phyloP scores from a whole-genome alignment of 2,888 invertebrate species.

The Apodemia hepburni region DNA sequence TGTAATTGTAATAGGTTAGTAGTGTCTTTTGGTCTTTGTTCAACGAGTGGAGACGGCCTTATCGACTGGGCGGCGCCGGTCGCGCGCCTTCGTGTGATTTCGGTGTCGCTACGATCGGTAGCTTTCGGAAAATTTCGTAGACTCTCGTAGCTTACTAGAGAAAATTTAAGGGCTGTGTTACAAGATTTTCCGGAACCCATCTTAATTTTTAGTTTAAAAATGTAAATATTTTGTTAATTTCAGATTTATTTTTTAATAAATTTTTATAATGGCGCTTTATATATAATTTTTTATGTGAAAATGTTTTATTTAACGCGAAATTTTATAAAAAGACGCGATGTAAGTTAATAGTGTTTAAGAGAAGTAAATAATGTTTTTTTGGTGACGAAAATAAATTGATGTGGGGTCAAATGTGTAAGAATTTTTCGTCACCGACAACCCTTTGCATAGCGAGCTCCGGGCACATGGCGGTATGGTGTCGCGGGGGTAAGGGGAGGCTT shows the following conservation, averaged over 20 bases:
- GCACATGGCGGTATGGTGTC: slow-evolving; percentile 58
- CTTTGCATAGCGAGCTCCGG: slow-evolving; percentile 58
- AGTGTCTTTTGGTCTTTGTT: slow-evolving; percentile 70
- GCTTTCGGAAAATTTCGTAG: slow-evolving; percentile 50
- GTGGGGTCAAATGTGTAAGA: slow-evolving; percentile 36
- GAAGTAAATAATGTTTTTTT: background rate
- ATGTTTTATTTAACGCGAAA: slow-evolving; percentile 6
- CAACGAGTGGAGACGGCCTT: slow-evolving; percentile 74
- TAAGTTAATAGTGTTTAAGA: background rate
- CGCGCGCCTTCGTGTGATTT: slow-evolving; percentile 53
- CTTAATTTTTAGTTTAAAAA: background rate
- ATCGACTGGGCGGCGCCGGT: slow-evolving; percentile 80
- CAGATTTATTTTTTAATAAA: background rate
- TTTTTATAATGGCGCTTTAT: background rate
- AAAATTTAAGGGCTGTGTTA: slow-evolving; percentile 75
- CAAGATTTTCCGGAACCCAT: slow-evolving; percentile 45
- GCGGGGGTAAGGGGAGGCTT: slow-evolving; percentile 46
- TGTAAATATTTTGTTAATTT: background rate
- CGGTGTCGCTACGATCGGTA: slow-evolving; percentile 50
- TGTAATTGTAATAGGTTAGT: slow-evolving; percentile 63
- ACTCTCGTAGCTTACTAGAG: slow-evolving; percentile 54
- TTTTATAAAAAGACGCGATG: background rate
- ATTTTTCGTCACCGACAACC: slow-evolving; percentile 72
- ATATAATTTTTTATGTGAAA: background rate
- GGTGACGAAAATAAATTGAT: background rate